Evolutionary conservation across 2,888 invertebrate species (phyloP).

Genomic region (Strigamia maritima): DNA sequence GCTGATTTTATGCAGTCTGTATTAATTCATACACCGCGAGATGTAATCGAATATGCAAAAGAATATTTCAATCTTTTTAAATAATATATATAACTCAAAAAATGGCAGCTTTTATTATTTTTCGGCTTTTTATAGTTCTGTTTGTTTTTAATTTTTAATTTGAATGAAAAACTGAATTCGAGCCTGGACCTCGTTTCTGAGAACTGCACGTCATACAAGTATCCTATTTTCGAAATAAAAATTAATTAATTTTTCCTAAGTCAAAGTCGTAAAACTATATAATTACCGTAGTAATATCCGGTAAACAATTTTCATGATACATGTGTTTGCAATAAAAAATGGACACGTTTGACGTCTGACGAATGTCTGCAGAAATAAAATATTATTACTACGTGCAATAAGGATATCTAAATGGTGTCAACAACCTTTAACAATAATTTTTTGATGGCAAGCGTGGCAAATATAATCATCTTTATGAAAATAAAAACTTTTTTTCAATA

Average conservation of each 20-base stretch:
- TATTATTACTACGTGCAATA: conserved; percentile 24
- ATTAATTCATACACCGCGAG: conserved; percentile 1
- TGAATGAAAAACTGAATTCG: neutral
- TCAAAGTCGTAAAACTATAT: neutral
- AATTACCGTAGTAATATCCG: conserved; percentile 51
- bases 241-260: neutral
- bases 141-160: neutral
- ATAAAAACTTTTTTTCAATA: conserved; percentile 27
- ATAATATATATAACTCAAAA: too few relatives aligned
- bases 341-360: conserved; percentile 67
- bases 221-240: neutral
- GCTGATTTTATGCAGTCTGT: conserved; percentile 22
- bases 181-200: conserved; percentile 15
- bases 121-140: neutral
- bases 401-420: neutral
- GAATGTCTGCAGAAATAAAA: conserved; percentile 59
- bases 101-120: too few relatives aligned
- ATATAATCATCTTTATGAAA: conserved; percentile 66
- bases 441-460: conserved; percentile 75
- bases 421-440: conserved; percentile 67
- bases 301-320: conserved; percentile 81
- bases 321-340: conserved; percentile 86
- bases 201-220: neutral
- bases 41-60: conserved; percentile 25
- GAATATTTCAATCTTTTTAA: neutral